phyloP scores from a whole-genome alignment of 2,888 invertebrate species.

The Brachyptera putata region DNA sequence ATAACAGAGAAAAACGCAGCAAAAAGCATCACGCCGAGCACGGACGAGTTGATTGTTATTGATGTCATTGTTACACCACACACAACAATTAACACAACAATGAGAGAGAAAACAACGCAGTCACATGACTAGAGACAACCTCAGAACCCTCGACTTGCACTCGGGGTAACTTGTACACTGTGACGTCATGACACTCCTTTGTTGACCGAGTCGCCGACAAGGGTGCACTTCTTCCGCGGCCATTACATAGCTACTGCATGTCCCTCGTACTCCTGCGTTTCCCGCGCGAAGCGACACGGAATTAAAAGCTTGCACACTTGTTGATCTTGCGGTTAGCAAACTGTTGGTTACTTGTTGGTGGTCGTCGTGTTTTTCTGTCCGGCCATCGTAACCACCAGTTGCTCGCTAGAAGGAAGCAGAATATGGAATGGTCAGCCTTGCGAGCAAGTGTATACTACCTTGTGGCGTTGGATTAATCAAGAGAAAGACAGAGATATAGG shows the following conservation, averaged over 20 bases:
- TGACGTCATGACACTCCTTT: no score
- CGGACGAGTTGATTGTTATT: no score
- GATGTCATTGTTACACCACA: no score
- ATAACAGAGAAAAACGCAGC: not conserved
- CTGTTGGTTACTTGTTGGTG: not conserved
- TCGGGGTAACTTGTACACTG: no score
- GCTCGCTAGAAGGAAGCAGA: constrained; percentile 17
- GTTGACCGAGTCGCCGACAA: no score
- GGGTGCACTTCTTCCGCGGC: no score
- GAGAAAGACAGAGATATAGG: not conserved
- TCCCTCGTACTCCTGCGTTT: no score
- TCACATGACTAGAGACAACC: no score
- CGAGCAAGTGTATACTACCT: not conserved
- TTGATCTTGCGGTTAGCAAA: not conserved
- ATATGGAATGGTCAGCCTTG: constrained; percentile 14
- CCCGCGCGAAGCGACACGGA: not conserved
- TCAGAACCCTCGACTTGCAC: no score
- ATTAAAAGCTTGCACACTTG: not conserved
- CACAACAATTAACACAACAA: no score
- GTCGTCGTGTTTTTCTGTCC: not conserved
- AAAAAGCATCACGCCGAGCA: not conserved
- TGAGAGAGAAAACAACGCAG: no score
- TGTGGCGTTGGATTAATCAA: not conserved
- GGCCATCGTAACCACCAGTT: not conserved
- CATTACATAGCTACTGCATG: no score